phyloP scores from a whole-genome alignment of 2,113 vertebrate species.

The Cynopterus brachyotis region DNA sequence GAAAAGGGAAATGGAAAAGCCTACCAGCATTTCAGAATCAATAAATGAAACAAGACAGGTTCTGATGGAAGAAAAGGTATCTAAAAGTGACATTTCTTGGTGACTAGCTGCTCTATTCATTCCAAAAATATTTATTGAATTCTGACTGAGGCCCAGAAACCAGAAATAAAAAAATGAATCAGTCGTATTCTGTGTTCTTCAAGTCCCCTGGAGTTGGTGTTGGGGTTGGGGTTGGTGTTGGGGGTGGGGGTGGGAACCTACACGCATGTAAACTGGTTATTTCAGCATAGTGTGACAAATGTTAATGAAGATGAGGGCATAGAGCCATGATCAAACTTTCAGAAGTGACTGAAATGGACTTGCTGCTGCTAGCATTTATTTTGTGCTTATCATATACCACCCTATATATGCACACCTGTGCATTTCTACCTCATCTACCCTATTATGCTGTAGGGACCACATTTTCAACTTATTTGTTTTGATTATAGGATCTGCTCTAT shows the following conservation, averaged over 20 bases:
- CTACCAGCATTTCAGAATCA: background rate
- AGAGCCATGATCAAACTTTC: background rate
- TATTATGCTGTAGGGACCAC: accelerated
- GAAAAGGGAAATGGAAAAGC: background rate
- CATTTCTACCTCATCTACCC: background rate
- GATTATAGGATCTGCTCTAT: background rate
- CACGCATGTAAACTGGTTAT: background rate
- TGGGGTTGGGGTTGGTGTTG: background rate
- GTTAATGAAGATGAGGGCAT: background rate
- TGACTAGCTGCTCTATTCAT: conserved; percentile 23
- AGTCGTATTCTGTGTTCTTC: background rate
- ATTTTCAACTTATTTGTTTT: background rate
- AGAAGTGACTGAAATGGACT: background rate
- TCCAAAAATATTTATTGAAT: conserved; percentile 25
- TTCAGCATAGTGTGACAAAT: background rate
- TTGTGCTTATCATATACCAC: accelerated
- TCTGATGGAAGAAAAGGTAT: background rate
- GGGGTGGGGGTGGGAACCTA: background rate
- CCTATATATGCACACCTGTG: accelerated
- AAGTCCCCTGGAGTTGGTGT: background rate
- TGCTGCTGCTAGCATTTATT: background rate
- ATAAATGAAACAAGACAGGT: conserved; percentile 22
- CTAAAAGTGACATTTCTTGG: background rate
- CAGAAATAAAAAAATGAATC: background rate
- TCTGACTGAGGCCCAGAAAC: background rate